Conservation (phyloP, 2,113 vertebrate species). For the Podarcis raffonei region DNA sequence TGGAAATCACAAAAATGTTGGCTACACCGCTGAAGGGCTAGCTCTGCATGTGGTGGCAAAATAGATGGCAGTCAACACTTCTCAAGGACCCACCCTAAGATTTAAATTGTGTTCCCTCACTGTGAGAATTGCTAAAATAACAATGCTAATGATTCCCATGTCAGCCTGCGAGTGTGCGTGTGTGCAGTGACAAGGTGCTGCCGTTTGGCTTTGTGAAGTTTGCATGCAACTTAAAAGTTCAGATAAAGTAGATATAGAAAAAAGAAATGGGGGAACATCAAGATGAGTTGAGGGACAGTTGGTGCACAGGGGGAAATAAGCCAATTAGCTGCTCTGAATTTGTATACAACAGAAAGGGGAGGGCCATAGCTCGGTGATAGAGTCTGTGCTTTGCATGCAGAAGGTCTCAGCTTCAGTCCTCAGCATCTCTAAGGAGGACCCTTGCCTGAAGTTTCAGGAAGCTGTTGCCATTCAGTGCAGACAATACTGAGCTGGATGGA, state of each 20-base stretch:
- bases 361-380: neutral
- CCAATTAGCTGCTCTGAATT: neutral
- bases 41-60: too few relatives aligned
- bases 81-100: too few relatives aligned
- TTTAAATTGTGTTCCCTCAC: neutral
- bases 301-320: neutral
- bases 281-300: neutral
- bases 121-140: neutral
- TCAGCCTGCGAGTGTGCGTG: too few relatives aligned
- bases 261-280: neutral
- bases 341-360: neutral
- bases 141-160: neutral
- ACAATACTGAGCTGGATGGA: too few relatives aligned
- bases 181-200: neutral
- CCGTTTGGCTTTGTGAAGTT: neutral
- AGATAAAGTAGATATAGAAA: neutral
- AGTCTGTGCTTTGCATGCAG: neutral
- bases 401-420: neutral
- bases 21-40: too few relatives aligned
- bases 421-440: too few relatives aligned
- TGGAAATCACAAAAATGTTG: too few relatives aligned
- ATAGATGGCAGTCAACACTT: too few relatives aligned
- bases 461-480: too few relatives aligned
- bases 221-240: neutral
- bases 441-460: too few relatives aligned